Percentiles rank a stretch among this genome's conserved stretches.
Conservation (phyloP, 2,888 invertebrate species). For the Mantis religiosa region DNA sequence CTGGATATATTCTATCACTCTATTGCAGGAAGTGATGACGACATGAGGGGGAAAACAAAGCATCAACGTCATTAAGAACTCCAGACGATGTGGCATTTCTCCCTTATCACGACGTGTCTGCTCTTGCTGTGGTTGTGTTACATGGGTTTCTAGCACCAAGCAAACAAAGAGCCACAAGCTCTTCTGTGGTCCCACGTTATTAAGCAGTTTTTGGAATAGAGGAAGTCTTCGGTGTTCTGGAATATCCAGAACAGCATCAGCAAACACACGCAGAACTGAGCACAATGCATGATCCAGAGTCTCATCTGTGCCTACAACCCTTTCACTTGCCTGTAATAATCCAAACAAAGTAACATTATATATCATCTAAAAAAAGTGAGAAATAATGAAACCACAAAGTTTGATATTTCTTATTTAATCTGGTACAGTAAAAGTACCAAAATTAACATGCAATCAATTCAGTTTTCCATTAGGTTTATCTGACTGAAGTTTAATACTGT, state of each 20-base stretch:
- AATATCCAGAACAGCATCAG: slow-evolving; percentile 85
- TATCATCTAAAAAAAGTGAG: too few relatives aligned
- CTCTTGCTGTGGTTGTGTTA: slow-evolving; percentile 48
- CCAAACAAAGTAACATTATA: not conserved
- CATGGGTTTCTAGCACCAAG: slow-evolving; percentile 67
- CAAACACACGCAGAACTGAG: slow-evolving; percentile 80
- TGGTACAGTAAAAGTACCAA: too few relatives aligned
- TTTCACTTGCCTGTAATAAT: slow-evolving; percentile 2
- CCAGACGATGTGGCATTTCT: slow-evolving; percentile 30
- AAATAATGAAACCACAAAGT: too few relatives aligned
- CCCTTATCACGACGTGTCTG: slow-evolving; percentile 55
- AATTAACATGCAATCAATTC: too few relatives aligned
- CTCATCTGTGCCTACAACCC: not conserved
- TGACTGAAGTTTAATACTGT: too few relatives aligned
- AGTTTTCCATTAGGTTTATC: too few relatives aligned
- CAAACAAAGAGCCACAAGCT: slow-evolving; percentile 70
- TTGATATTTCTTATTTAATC: too few relatives aligned
- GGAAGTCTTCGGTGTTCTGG: slow-evolving; percentile 86
- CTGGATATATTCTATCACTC: slow-evolving; percentile 61
- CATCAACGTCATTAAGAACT: slow-evolving; percentile 57
- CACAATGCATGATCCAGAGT: slow-evolving; percentile 39
- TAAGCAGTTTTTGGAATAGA: slow-evolving; percentile 74
- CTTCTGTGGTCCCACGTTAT: slow-evolving; percentile 60
- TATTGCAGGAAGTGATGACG: slow-evolving; percentile 61
- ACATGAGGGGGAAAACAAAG: slow-evolving; percentile 62